phyloP scores from a whole-genome alignment of 2,113 vertebrate species.

The Equus przewalskii region DNA sequence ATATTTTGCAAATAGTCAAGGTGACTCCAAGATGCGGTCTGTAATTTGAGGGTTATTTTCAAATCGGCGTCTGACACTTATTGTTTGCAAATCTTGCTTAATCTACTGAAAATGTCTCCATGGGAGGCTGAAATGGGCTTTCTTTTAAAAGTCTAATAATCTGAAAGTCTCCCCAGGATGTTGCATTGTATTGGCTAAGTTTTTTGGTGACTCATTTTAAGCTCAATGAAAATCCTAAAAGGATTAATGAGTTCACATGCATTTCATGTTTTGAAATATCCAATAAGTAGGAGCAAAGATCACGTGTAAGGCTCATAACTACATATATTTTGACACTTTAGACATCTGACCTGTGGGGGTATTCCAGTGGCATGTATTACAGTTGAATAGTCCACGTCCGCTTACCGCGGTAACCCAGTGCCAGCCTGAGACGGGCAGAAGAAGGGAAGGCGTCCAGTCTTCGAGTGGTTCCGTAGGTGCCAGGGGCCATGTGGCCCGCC shows the following conservation, averaged over 20 bases:
- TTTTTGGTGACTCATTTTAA: not conserved
- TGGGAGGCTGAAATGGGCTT: not conserved
- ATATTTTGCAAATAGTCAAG: not conserved
- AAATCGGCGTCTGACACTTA: accelerated
- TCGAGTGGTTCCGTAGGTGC: accelerated
- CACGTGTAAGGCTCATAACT: not conserved
- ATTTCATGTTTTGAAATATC: not conserved
- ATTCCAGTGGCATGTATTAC: not conserved
- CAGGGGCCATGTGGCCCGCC: accelerated
- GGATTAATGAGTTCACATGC: not conserved
- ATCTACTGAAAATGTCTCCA: not conserved
- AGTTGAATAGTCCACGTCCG: not conserved
- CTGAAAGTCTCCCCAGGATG: not conserved
- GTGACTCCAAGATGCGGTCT: too few species aligned
- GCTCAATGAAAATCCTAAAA: not conserved
- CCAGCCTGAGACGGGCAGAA: accelerated
- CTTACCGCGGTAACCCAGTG: not conserved
- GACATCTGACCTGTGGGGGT: not conserved
- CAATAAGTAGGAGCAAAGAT: not conserved
- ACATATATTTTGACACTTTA: accelerated
- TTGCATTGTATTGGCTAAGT: not conserved
- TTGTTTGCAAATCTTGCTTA: accelerated
- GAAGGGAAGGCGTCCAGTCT: accelerated
- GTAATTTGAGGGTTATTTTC: too few species aligned
- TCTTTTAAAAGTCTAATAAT: not conserved